phyloP scores from a whole-genome alignment of 2,888 invertebrate species.

The Drosophila testacea region DNA sequence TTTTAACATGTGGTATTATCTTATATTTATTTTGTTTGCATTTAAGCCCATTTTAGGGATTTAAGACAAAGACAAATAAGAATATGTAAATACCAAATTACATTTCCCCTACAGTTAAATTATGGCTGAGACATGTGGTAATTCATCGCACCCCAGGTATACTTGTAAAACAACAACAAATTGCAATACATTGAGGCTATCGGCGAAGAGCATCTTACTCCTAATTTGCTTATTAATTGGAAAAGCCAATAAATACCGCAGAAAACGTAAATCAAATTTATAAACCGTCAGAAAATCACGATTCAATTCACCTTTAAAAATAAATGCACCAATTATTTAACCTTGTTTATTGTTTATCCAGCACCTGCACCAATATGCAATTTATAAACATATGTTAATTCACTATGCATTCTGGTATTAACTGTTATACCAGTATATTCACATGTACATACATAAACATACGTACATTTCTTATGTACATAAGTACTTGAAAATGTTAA shows the following conservation, averaged over 20 bases:
- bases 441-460: constrained; percentile 1
- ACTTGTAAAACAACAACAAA: constrained; percentile 7
- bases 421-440: neutral
- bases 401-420: neutral
- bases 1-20: neutral
- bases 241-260: constrained; percentile 32
- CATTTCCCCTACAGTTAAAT: constrained; percentile 21
- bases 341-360: constrained; percentile 34
- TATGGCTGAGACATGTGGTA: constrained; percentile 27
- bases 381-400: constrained; percentile 11
- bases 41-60: neutral
- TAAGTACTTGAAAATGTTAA: neutral
- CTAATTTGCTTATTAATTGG: constrained; percentile 32
- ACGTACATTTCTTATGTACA: too few relatives aligned
- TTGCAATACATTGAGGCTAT: constrained; percentile 16
- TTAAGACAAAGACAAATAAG: neutral
- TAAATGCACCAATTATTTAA: constrained; percentile 39
- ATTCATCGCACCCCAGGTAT: constrained; percentile 23
- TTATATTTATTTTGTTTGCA: neutral
- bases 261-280: constrained; percentile 51
- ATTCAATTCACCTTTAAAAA: constrained; percentile 28
- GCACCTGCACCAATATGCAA: constrained; percentile 51
- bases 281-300: constrained; percentile 24
- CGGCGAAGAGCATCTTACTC: constrained; percentile 14
- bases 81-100: constrained; percentile 17